Percentiles rank a stretch among this genome's conserved stretches.
Conservation (phyloP, 2,113 vertebrate genomes). For the Thermophis baileyi region DNA sequence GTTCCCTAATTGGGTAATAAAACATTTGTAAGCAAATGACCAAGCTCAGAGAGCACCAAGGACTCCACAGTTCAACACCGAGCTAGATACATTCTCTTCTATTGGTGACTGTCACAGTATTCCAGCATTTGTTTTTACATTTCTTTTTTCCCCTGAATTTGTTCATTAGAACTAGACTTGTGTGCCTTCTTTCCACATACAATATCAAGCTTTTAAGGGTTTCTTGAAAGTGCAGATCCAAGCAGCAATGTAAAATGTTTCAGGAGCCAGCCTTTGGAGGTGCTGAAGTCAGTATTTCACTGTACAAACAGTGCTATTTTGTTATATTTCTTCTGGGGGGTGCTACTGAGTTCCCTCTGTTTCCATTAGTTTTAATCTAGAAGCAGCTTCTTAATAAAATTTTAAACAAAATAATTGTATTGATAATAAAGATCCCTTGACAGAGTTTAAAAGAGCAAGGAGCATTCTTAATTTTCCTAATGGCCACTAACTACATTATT, state of each 20-base stretch:
- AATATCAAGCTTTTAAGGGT: neutral
- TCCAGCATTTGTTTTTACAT: neutral
- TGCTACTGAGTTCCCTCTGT: neutral
- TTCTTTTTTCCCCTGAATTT: neutral
- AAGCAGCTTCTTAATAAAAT: slow-evolving; percentile 27
- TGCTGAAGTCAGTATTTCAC: neutral
- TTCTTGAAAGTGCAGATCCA: neutral
- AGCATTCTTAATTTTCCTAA: neutral
- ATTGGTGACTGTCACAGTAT: neutral
- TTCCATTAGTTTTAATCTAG: neutral
- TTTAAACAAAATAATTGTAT: neutral
- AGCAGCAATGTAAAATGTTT: neutral
- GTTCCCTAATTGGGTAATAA: neutral
- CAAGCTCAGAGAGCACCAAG: neutral
- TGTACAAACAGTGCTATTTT: neutral
- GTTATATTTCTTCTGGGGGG: neutral
- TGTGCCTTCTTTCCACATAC: slow-evolving; percentile 10
- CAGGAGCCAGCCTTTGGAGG: neutral
- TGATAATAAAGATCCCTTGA: neutral
- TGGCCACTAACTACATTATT: neutral
- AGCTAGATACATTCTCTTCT: neutral
- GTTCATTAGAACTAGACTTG: slow-evolving; percentile 28
- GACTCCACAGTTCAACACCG: neutral
- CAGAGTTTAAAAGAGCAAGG: neutral
- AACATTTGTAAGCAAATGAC: neutral